These are phyloP conservation scores for Colletes latitarsis DNA, from an alignment of 1,140 invertebrate genomes.

Conservation along the genomic window DNA sequence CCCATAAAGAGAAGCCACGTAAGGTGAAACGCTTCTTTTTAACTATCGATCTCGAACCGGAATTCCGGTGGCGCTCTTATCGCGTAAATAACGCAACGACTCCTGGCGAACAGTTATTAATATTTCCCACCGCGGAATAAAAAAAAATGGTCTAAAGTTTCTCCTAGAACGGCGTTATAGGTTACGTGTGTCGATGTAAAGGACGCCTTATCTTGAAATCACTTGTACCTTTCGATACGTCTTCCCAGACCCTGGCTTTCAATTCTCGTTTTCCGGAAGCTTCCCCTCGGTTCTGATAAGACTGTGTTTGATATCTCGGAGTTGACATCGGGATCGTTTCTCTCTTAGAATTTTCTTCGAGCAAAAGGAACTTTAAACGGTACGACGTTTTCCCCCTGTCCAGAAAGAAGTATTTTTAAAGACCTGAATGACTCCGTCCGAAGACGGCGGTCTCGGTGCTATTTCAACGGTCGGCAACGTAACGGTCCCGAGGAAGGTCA, in stretches of 20 bases:
- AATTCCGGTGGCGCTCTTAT: neutral
- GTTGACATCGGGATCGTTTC: slow-evolving; percentile 25
- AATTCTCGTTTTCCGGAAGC: slow-evolving; percentile 32
- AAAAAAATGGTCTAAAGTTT: too few relatives aligned
- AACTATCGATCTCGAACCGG: neutral
- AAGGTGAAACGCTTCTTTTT: neutral
- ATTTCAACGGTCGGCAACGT: neutral
- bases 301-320: slow-evolving; percentile 5
- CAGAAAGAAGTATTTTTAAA: neutral
- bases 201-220: neutral
- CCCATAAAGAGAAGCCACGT: too few relatives aligned
- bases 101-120: neutral
- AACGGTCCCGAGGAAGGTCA: neutral
- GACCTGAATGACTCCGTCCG: neutral
- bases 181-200: too few relatives aligned
- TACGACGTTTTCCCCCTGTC: neutral
- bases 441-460: neutral
- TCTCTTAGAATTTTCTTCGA: neutral
- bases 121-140: too few relatives aligned
- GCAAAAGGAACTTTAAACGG: neutral
- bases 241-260: slow-evolving; percentile 9
- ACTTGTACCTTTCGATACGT: neutral
- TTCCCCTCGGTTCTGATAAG: slow-evolving; percentile 22
- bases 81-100: neutral
- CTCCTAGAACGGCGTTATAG: neutral